Evolutionary conservation across 2,888 invertebrate species (phyloP).

Genomic region (Noctuana brunneofusca): DNA sequence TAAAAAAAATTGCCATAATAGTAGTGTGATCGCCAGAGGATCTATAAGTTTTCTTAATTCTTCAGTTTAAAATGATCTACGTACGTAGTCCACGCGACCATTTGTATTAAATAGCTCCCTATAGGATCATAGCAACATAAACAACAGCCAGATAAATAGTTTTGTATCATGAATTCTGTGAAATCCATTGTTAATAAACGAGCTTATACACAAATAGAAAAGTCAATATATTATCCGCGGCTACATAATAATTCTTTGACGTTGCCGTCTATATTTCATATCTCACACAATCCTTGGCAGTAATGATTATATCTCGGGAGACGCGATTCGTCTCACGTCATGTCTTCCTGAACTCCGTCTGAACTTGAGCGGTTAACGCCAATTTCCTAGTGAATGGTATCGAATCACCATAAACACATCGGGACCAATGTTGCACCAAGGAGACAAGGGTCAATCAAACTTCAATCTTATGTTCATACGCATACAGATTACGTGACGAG

Average conservation of each 20-base stretch:
- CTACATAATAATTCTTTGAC: slow-evolving; percentile 29
- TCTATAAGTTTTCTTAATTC: too few relatives aligned
- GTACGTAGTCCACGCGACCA: too few relatives aligned
- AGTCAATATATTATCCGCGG: slow-evolving; percentile 12
- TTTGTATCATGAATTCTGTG: background rate
- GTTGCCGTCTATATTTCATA: slow-evolving; percentile 29
- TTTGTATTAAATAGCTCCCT: too few relatives aligned
- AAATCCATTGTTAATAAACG: slow-evolving; percentile 4
- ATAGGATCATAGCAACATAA: too few relatives aligned
- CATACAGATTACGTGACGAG: slow-evolving; percentile 11
- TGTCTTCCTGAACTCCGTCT: slow-evolving; percentile 40
- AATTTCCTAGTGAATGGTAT: slow-evolving; percentile 77
- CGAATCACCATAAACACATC: slow-evolving; percentile 81
- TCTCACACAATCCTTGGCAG: slow-evolving; percentile 34
- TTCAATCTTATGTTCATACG: slow-evolving; percentile 23
- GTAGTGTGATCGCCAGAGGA: too few relatives aligned
- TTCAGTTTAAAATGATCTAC: too few relatives aligned
- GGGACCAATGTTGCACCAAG: slow-evolving; percentile 32
- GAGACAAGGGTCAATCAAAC: slow-evolving; percentile 34
- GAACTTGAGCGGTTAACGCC: slow-evolving; percentile 64
- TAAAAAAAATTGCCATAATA: too few relatives aligned
- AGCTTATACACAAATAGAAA: slow-evolving; percentile 1
- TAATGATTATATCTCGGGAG: slow-evolving; percentile 36
- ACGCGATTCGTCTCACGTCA: slow-evolving; percentile 46
- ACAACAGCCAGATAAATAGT: background rate